Percentiles rank a stretch among this genome's conserved stretches.
These are phyloP conservation scores for Megaustenia siamemsis DNA, from an alignment of 2,888 invertebrate species.

Conservation along the genomic window DNA sequence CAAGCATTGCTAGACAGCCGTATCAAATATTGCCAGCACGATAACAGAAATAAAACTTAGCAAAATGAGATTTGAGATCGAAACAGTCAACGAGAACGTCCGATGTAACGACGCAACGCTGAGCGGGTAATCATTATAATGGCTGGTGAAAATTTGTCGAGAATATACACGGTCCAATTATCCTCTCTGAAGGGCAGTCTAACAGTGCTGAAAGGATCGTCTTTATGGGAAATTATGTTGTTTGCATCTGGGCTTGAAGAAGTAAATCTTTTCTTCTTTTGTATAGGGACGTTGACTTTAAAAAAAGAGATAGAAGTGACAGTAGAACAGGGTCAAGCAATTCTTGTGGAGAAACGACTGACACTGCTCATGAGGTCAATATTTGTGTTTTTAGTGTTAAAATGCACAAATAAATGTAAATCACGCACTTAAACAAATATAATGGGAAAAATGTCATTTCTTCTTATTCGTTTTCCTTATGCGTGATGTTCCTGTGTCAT, in stretches of 20 bases:
- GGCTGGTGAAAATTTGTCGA: conserved; percentile 32
- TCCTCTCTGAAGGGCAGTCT: conserved; percentile 13
- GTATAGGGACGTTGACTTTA: background rate
- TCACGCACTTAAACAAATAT: too few species aligned
- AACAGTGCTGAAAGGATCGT: conserved; percentile 15
- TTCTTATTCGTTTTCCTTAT: too few species aligned
- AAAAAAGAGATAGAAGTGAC: too few species aligned
- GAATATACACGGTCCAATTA: conserved; percentile 37
- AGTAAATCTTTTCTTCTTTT: conserved; percentile 12
- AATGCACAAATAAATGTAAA: too few species aligned
- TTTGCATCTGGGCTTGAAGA: background rate
- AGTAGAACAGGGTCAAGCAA: too few species aligned
- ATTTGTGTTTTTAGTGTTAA: too few species aligned
- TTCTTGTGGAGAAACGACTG: too few species aligned
- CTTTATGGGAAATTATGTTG: conserved; percentile 29
- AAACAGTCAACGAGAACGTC: background rate
- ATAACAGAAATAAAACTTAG: background rate
- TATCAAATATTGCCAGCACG: background rate
- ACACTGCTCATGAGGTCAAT: too few species aligned
- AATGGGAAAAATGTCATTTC: too few species aligned
- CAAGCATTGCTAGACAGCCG: background rate
- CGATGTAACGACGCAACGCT: background rate
- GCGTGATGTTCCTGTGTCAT: too few species aligned
- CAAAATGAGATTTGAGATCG: background rate
- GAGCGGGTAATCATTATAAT: conserved; percentile 34